phyloP scores from a whole-genome alignment of 2,888 invertebrate species.

The Liodrosophila aerea region DNA sequence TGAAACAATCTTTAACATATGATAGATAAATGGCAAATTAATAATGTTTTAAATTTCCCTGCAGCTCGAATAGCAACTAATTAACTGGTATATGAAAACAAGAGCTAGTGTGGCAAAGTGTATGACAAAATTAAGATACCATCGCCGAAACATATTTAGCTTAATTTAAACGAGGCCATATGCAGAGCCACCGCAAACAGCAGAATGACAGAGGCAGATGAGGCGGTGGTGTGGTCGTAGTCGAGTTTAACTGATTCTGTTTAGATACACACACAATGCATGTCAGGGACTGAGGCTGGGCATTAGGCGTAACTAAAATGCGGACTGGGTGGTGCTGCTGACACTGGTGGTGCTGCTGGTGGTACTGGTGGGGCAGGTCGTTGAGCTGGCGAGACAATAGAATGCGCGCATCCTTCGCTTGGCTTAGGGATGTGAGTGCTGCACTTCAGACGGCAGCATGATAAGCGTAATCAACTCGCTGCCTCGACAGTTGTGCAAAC shows the following conservation, averaged over 20 bases:
- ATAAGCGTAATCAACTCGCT: conserved; percentile 30
- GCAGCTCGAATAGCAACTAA: background rate
- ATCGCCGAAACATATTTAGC: conserved; percentile 32
- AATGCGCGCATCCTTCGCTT: conserved; percentile 31
- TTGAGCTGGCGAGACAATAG: conserved; percentile 47
- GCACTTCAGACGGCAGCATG: conserved; percentile 54
- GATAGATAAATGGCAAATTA: too few species aligned
- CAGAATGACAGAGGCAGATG: conserved; percentile 14
- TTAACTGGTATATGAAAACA: too few species aligned
- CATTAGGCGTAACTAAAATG: conserved; percentile 45
- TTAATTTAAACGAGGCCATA: conserved; percentile 67
- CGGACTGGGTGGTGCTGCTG: conserved; percentile 14
- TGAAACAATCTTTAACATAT: too few species aligned
- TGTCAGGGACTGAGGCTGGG: conserved; percentile 9
- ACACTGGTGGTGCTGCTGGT: conserved; percentile 32
- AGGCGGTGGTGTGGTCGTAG: conserved; percentile 19
- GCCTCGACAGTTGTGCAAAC: conserved; percentile 31
- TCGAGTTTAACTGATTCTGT: conserved; percentile 26
- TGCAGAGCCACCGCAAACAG: conserved; percentile 50
- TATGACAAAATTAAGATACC: conserved; percentile 39
- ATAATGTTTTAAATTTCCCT: too few species aligned
- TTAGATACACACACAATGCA: conserved; percentile 25
- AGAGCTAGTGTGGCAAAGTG: background rate
- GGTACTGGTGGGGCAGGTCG: conserved; percentile 56
- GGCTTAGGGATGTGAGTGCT: conserved; percentile 14